A percentile compares a stretch with the other conserved stretches of the same genome.
phyloP scores from a whole-genome alignment of 2,888 invertebrate species.

The Agrochola litura region DNA sequence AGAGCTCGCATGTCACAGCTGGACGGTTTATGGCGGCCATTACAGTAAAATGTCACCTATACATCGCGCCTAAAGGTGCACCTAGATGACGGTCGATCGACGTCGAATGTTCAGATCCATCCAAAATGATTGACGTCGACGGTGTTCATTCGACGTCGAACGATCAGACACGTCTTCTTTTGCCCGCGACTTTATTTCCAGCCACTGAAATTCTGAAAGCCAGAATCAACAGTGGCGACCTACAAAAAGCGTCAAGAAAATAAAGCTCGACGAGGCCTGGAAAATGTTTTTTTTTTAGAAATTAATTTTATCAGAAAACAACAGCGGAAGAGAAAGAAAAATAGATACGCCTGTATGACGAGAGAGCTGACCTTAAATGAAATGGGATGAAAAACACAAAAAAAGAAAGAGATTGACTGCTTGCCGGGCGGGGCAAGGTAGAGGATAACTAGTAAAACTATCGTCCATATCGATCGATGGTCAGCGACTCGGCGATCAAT shows the following conservation, averaged over 20 bases:
- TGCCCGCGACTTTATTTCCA: too few species aligned
- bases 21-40: constrained; percentile 71
- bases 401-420: not conserved
- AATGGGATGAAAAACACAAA: not conserved
- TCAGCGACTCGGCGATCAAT: too few species aligned
- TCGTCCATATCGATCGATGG: not conserved
- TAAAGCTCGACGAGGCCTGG: not conserved
- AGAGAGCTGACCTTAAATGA: not conserved
- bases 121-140: not conserved
- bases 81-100: not conserved
- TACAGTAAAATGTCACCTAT: constrained; percentile 65
- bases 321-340: not conserved
- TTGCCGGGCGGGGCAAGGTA: not conserved
- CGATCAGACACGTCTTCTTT: too few species aligned
- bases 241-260: too few species aligned
- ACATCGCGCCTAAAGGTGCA: constrained; percentile 29
- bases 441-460: not conserved
- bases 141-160: too few species aligned
- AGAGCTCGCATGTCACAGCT: constrained; percentile 75
- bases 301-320: not conserved
- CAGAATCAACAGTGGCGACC: not conserved
- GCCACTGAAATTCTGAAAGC: not conserved
- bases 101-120: not conserved
- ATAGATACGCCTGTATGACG: too few species aligned
- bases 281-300: not conserved